Percentiles rank a stretch among this genome's conserved stretches.
These are phyloP conservation scores for Anastatus disparis DNA, from an alignment of 1,140 invertebrate species.

Conservation along the genomic window DNA sequence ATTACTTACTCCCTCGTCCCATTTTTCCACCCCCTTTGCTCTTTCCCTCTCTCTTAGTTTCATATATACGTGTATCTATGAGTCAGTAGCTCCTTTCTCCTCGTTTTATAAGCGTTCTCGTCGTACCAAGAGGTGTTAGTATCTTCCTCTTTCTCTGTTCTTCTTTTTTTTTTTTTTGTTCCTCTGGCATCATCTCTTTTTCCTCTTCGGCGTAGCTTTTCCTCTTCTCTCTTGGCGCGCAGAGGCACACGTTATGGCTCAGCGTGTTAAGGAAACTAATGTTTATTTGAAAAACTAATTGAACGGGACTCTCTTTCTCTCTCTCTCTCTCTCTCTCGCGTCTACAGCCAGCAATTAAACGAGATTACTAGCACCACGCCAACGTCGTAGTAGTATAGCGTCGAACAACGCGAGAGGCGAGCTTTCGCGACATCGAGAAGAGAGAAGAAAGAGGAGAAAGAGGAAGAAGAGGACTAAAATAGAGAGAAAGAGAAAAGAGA, in stretches of 20 bases:
- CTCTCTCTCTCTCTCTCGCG: conserved; percentile 45
- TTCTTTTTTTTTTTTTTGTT: conserved; percentile 4
- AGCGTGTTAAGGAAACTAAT: conserved; percentile 68
- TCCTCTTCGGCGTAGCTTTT: background rate
- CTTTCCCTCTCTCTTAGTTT: too few relatives aligned
- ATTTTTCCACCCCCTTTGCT: conserved; percentile 25
- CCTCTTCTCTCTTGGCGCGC: too few relatives aligned
- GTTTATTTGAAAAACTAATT: conserved; percentile 70
- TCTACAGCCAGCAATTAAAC: conserved; percentile 68
- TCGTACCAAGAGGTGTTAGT: background rate
- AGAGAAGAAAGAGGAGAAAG: conserved; percentile 14
- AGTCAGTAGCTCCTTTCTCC: conserved; percentile 39
- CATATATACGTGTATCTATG: background rate
- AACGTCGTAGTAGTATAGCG: conserved; percentile 52
- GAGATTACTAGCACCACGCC: conserved; percentile 62
- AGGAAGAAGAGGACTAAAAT: too few relatives aligned
- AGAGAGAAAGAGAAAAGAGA: conserved; percentile 31
- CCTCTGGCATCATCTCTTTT: conserved; percentile 11
- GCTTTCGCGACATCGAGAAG: background rate
- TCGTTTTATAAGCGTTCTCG: background rate
- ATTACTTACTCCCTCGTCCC: conserved; percentile 61
- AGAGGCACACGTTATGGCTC: conserved; percentile 61
- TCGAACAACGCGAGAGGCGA: too few relatives aligned
- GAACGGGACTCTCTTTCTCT: conserved; percentile 58
- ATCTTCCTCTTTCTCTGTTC: conserved; percentile 32